Conservation (phyloP, 2,888 invertebrate genomes). For the Xestia sexstrigata region DNA sequence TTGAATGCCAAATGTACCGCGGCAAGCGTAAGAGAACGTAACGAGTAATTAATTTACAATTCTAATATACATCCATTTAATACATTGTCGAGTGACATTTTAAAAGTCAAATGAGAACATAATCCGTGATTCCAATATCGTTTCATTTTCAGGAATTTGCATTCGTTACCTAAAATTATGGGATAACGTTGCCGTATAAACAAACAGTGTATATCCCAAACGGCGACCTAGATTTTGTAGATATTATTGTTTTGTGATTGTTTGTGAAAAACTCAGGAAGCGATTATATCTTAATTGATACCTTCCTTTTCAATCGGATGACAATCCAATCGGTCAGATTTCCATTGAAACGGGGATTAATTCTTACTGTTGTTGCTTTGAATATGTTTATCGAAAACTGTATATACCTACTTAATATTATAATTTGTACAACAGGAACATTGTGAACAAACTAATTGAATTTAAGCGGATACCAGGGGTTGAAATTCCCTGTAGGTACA, state of each 20-base stretch:
- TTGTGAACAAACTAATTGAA: slow-evolving; percentile 15
- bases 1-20: slow-evolving; percentile 80
- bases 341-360: neutral
- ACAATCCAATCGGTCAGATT: slow-evolving; percentile 6
- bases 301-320: slow-evolving; percentile 29
- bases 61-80: slow-evolving; percentile 78
- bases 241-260: neutral
- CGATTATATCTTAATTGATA: slow-evolving; percentile 27
- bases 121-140: slow-evolving; percentile 70
- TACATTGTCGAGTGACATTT: slow-evolving; percentile 72
- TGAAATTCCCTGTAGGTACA: neutral
- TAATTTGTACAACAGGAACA: slow-evolving; percentile 4
- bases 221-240: neutral
- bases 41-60: slow-evolving; percentile 84
- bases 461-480: neutral
- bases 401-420: slow-evolving; percentile 2
- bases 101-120: slow-evolving; percentile 74
- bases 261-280: slow-evolving; percentile 5
- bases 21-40: slow-evolving; percentile 75
- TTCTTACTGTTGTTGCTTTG: neutral
- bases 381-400: slow-evolving; percentile 1
- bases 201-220: slow-evolving; percentile 21
- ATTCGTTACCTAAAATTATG: slow-evolving; percentile 55
- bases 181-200: slow-evolving; percentile 40
- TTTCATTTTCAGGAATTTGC: slow-evolving; percentile 65